These are phyloP conservation scores for Heliconius sara DNA, from an alignment of 2,888 invertebrate genomes.

Conservation along the genomic window DNA sequence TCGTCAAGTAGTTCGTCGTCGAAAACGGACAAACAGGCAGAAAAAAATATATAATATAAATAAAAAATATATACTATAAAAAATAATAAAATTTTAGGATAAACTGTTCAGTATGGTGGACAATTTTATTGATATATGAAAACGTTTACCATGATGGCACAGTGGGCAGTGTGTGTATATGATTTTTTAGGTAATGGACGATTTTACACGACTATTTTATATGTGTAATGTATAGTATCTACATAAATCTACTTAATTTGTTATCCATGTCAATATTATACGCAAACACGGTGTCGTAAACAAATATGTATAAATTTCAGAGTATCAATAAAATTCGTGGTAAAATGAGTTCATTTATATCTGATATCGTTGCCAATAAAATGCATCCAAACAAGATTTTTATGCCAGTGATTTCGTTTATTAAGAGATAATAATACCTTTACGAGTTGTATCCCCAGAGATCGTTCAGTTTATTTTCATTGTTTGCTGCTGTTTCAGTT, in stretches of 20 bases:
- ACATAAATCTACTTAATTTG: constrained; percentile 27
- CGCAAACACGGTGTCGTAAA: constrained; percentile 33
- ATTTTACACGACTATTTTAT: not conserved
- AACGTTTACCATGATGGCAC: not conserved
- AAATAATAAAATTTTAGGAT: not conserved
- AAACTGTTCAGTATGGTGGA: too few species aligned
- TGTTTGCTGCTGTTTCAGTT: constrained; percentile 81
- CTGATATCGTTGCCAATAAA: constrained; percentile 66
- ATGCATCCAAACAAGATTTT: constrained; percentile 75
- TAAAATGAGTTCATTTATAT: constrained; percentile 69
- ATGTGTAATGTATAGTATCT: not conserved
- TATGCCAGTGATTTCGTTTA: constrained; percentile 75
- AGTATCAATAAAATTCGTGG: constrained; percentile 57
- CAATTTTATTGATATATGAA: not conserved
- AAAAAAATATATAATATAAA: too few species aligned
- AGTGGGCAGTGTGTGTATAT: too few species aligned
- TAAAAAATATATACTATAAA: too few species aligned
- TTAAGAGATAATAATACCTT: constrained; percentile 83
- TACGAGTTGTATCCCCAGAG: constrained; percentile 73
- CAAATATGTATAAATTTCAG: constrained; percentile 37
- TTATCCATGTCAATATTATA: constrained; percentile 18
- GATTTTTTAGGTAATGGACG: not conserved
- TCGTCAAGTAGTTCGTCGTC: too few species aligned
- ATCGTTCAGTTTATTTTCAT: constrained; percentile 76
- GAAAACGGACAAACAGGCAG: too few species aligned